Evolutionary conservation across 2,113 vertebrate species (phyloP).

Genomic region (Malurus cyaneus): DNA sequence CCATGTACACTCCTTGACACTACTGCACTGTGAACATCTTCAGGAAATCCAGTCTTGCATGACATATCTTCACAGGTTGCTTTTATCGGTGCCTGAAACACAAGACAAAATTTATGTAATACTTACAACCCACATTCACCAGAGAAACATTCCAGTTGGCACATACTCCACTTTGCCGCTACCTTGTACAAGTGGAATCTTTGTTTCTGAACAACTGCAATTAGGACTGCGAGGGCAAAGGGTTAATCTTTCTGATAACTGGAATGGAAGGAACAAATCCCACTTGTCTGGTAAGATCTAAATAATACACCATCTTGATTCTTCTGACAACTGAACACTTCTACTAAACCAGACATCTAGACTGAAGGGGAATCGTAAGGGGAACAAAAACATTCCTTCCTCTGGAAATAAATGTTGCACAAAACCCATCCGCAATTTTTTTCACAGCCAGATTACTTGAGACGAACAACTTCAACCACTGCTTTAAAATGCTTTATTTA

Average conservation of each 20-base stretch:
- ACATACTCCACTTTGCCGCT: conserved; percentile 56
- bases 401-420: conserved; percentile 42
- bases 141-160: conserved; percentile 70
- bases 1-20: conserved; percentile 82
- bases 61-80: conserved; percentile 82
- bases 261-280: conserved; percentile 85
- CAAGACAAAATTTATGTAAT: conserved; percentile 66
- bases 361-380: conserved; percentile 45
- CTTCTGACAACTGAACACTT: conserved; percentile 78
- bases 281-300: conserved; percentile 83
- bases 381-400: conserved; percentile 51
- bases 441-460: background rate
- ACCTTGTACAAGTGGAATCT: conserved; percentile 79
- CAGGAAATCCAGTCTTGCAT: conserved; percentile 94
- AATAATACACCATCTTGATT: conserved; percentile 77
- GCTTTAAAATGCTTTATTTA: background rate
- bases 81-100: conserved; percentile 86
- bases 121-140: conserved; percentile 45
- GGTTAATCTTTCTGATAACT: conserved; percentile 92
- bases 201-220: conserved; percentile 83
- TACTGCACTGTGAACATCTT: conserved; percentile 87
- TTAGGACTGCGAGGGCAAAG: conserved; percentile 85
- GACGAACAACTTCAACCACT: background rate
- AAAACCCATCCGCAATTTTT: background rate
- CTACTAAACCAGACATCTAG: conserved; percentile 76